Percentiles rank a stretch among this genome's conserved stretches.
Conservation (phyloP, 2,888 invertebrate genomes). For the Nysson spinosus region DNA sequence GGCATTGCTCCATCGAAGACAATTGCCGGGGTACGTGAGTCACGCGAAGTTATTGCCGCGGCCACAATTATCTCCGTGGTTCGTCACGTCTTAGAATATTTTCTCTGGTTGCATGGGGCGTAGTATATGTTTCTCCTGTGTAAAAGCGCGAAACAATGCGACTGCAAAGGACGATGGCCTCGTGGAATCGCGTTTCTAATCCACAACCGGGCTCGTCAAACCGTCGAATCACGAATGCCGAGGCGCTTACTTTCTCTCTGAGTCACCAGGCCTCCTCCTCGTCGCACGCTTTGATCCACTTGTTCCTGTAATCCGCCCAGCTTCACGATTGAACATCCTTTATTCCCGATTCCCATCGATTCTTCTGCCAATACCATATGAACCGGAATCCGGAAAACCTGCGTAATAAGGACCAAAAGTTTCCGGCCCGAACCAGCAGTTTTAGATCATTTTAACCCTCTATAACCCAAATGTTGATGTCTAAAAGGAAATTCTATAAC, state of each 20-base stretch:
- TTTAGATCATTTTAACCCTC: too few relatives aligned
- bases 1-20: background rate
- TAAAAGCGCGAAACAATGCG: constrained; percentile 27
- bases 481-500: too few relatives aligned
- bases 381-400: too few relatives aligned
- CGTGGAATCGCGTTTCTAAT: constrained; percentile 54
- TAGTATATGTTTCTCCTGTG: background rate
- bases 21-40: constrained; percentile 13
- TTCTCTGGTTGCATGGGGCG: constrained; percentile 11
- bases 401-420: too few relatives aligned
- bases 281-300: constrained; percentile 53
- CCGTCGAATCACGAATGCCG: constrained; percentile 60
- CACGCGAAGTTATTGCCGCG: constrained; percentile 12
- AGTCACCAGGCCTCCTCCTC: constrained; percentile 60
- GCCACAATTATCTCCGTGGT: constrained; percentile 21
- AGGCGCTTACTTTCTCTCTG: constrained; percentile 70
- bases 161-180: constrained; percentile 41
- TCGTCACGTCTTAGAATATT: constrained; percentile 14
- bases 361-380: too few relatives aligned
- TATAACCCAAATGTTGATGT: too few relatives aligned
- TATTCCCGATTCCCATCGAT: too few relatives aligned
- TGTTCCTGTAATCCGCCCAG: constrained; percentile 31
- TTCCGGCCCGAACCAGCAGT: too few relatives aligned
- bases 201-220: constrained; percentile 53
- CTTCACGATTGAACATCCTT: background rate